Percentiles rank a stretch among this genome's conserved stretches.
Conservation (phyloP, 2,113 vertebrate species). For the Haliaeetus leucogaster region DNA sequence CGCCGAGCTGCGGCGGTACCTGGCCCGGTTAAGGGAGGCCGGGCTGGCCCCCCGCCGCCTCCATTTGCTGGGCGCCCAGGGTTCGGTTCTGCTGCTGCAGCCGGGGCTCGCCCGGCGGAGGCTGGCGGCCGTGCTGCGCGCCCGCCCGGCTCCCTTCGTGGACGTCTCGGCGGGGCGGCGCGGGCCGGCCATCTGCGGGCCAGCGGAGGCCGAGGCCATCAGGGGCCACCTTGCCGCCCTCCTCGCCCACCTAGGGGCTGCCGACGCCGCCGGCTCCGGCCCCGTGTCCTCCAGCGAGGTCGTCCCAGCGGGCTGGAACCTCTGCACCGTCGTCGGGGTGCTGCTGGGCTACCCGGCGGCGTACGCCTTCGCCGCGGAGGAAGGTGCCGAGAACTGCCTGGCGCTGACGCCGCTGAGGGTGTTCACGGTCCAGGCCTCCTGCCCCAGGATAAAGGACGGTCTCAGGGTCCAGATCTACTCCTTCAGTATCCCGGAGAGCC, state of each 20-base stretch:
- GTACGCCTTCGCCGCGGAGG: constrained; percentile 79
- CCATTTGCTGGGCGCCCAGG: constrained; percentile 73
- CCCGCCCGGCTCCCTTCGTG: constrained; percentile 58
- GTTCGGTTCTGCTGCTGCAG: constrained; percentile 46
- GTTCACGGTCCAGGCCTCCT: constrained; percentile 73
- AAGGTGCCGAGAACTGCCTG: constrained; percentile 82
- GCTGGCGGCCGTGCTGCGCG: constrained; percentile 58
- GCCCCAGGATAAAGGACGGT: constrained; percentile 42
- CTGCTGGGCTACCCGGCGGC: constrained; percentile 86
- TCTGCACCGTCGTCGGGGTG: constrained; percentile 86
- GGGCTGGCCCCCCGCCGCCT: constrained; percentile 70
- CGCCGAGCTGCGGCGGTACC: constrained; percentile 76
- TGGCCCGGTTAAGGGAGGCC: constrained; percentile 68
- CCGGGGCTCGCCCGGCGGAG: constrained; percentile 62
- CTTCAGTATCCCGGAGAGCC: constrained; percentile 86
- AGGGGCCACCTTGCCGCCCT: constrained; percentile 57
- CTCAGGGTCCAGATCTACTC: constrained; percentile 80
- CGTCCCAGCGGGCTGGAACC: constrained; percentile 74
- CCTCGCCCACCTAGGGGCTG: constrained; percentile 57
- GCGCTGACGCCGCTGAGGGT: constrained; percentile 82
- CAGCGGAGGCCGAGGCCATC: constrained; percentile 17
- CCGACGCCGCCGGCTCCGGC: not conserved
- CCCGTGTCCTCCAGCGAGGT: constrained; percentile 53
- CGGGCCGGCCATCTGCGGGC: constrained; percentile 57
- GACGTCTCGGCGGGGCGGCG: constrained; percentile 74